A percentile compares a stretch with the other conserved stretches of the same genome.
Evolutionary conservation across 2,888 invertebrate species (phyloP).

Genomic region (Synergus gifuensis): DNA sequence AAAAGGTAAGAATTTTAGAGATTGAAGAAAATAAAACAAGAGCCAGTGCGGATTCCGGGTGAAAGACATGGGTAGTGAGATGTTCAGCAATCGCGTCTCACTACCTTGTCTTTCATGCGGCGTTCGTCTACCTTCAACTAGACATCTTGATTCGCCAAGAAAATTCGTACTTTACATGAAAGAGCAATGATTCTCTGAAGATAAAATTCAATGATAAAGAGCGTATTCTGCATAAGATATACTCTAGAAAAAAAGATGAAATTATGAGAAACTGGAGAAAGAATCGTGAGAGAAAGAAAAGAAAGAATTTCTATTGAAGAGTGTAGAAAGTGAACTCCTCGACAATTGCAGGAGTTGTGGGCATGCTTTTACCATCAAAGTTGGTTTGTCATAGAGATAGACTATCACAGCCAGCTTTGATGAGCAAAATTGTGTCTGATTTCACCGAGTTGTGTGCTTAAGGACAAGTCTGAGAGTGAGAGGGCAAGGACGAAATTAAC

Average conservation of each 20-base stretch:
- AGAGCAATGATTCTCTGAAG: background rate
- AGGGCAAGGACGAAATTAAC: slow-evolving; percentile 24
- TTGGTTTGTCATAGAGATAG: slow-evolving; percentile 88
- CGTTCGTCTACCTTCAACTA: slow-evolving; percentile 75
- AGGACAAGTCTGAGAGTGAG: slow-evolving; percentile 47
- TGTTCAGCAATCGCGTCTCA: slow-evolving; percentile 90
- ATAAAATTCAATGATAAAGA: background rate
- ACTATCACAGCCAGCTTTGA: slow-evolving; percentile 98
- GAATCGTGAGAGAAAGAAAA: slow-evolving; percentile 41
- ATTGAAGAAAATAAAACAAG: slow-evolving; percentile 32
- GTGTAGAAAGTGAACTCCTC: slow-evolving; percentile 13
- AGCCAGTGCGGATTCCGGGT: slow-evolving; percentile 80
- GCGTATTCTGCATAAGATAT: too few species aligned
- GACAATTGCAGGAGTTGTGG: slow-evolving; percentile 55
- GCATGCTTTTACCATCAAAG: slow-evolving; percentile 86
- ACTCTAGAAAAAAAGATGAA: too few species aligned
- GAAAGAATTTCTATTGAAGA: background rate
- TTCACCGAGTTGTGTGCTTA: slow-evolving; percentile 57
- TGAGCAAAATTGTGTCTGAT: slow-evolving; percentile 86
- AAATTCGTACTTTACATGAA: background rate
- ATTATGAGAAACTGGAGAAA: slow-evolving; percentile 10
- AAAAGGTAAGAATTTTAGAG: slow-evolving; percentile 4
- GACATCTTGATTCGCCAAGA: background rate
- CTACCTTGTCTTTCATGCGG: slow-evolving; percentile 99
- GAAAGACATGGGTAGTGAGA: slow-evolving; percentile 99